phyloP scores from a whole-genome alignment of 2,797 vertebrate species.

The Anolis apletophallus region DNA sequence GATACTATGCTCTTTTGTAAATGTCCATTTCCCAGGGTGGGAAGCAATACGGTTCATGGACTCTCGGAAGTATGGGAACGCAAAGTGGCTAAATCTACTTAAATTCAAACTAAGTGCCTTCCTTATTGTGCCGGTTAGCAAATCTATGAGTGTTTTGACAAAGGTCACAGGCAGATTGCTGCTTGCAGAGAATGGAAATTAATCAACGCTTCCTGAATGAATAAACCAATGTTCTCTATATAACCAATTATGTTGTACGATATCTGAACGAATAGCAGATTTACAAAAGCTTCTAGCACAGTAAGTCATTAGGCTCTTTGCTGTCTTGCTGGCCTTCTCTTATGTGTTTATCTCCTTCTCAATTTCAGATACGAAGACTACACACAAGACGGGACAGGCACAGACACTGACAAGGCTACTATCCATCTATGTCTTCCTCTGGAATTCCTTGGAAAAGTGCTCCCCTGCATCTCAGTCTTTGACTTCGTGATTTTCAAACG shows the following conservation, averaged over 20 bases:
- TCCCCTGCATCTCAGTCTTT: not conserved
- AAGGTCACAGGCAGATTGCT: not conserved
- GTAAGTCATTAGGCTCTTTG: not conserved
- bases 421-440: not conserved
- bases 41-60: not conserved
- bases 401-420: not conserved
- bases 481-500: not conserved
- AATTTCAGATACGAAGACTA: not conserved
- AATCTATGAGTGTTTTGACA: not conserved
- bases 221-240: not conserved
- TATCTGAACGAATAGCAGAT: not conserved
- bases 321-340: not conserved
- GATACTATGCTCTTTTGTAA: not conserved
- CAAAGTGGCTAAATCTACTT: not conserved
- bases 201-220: not conserved
- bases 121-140: not conserved
- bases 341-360: not conserved
- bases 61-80: too few species aligned
- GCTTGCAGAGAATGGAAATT: conserved; percentile 1
- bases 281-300: not conserved
- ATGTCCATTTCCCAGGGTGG: too few species aligned
- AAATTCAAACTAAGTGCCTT: not conserved
- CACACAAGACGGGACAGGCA: not conserved
- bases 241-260: not conserved
- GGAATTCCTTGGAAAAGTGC: not conserved